Conservation (phyloP, 1,140 invertebrate species). For the Nautilus pompilius region DNA sequence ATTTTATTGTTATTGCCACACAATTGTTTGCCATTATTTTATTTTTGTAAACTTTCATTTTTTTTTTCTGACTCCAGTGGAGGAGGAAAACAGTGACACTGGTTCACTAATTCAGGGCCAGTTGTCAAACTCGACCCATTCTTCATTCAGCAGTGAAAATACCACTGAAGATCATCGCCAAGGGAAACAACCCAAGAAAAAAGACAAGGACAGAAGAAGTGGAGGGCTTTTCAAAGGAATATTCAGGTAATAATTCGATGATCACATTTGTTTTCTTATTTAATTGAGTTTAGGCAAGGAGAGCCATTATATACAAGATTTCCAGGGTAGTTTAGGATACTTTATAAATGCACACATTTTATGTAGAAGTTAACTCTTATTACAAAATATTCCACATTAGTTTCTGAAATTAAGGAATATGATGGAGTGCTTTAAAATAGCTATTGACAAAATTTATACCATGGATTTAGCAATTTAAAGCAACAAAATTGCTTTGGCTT, state of each 20-base stretch:
- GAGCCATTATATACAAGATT: neutral
- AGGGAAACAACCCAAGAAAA: slow-evolving; percentile 51
- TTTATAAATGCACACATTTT: too few species aligned
- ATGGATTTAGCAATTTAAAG: too few species aligned
- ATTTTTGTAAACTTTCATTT: neutral
- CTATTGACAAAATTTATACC: too few species aligned
- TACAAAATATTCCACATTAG: too few species aligned
- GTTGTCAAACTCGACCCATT: slow-evolving; percentile 68
- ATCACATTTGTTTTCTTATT: neutral
- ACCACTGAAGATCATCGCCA: slow-evolving; percentile 57
- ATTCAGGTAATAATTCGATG: slow-evolving; percentile 24
- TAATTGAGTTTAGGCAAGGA: neutral
- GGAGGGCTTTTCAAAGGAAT: slow-evolving; percentile 70
- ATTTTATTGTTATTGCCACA: neutral
- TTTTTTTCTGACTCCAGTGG: slow-evolving; percentile 48
- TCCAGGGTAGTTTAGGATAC: too few species aligned
- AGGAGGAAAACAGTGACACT: slow-evolving; percentile 59
- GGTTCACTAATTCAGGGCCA: slow-evolving; percentile 67
- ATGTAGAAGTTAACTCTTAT: too few species aligned
- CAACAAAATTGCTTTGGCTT: too few species aligned
- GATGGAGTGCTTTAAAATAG: too few species aligned
- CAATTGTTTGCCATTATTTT: neutral
- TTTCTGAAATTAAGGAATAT: too few species aligned
- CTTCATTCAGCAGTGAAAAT: slow-evolving; percentile 44
- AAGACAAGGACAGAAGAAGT: slow-evolving; percentile 64